Evolutionary conservation across 2,113 vertebrate genomes (phyloP), one percentile per base, ranked within the genome.

Genomic region (Engraulis encrasicolus): DNA sequence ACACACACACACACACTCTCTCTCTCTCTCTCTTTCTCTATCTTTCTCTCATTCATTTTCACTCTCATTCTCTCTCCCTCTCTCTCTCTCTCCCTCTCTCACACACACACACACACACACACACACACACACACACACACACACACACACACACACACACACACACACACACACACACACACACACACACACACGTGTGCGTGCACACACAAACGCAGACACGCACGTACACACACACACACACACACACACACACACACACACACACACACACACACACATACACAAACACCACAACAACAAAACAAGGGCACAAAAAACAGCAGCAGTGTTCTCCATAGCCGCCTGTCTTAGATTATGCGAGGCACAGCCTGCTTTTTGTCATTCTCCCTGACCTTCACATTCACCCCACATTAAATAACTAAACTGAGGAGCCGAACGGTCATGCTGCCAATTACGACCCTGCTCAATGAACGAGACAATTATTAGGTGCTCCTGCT

Each of bases 401-500:
- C 27, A 15, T 74, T 74, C 66, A 74, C 66, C 66, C 66, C 27
- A 34, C 66, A 74, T 74, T 74, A 74, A 74, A 74, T 74, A 74
- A 36, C 66, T 74, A 34, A 34, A 74, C 66, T 74, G 27, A 17
- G 66, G 66, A 74, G 66, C 66, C 31, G 66, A 74, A 74, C 66
- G 66, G 66, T 74, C 66, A 74, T 74, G 66, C 66, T 74, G 66
- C 66, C 66, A 74, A 74, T 74, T 74, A 74, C 66, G 0, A 31
- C 27, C 66, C 27, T 34, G 66, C 66, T 34, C 11, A 34, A 31
- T 74, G 66, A 74, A 74, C 34, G 66, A 74, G 66, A 74, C 66
- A 74, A 74, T 74, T 74, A 74, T 74, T 74, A 74, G 66, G 66
- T 74, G 66, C 66, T 74, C 12, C 66, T 74, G 66, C 66, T 36